These are phyloP conservation scores for Phortica magna DNA, from an alignment of 2,888 invertebrate genomes.

Conservation along the genomic window DNA sequence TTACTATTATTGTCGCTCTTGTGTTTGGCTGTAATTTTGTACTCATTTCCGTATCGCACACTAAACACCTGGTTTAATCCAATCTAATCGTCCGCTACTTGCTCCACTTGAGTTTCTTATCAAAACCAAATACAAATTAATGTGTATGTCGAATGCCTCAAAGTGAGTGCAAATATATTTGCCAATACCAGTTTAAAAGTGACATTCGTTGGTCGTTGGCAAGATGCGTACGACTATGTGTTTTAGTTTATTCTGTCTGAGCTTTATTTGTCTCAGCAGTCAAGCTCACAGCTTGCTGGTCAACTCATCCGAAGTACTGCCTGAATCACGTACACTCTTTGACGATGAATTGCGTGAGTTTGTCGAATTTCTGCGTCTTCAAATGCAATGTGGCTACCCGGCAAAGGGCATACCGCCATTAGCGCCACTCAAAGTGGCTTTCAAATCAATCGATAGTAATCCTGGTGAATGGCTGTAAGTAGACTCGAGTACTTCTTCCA, in stretches of 20 bases:
- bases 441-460: slow-evolving; percentile 47
- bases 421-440: slow-evolving; percentile 64
- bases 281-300: background rate
- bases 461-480: slow-evolving; percentile 54
- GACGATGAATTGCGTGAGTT: slow-evolving; percentile 71
- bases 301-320: slow-evolving; percentile 34
- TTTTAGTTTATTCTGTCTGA: slow-evolving; percentile 23
- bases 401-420: slow-evolving; percentile 64
- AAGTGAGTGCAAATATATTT: slow-evolving; percentile 40
- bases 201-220: slow-evolving; percentile 10
- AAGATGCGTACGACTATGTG: slow-evolving; percentile 51
- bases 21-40: slow-evolving; percentile 1
- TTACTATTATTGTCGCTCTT: background rate
- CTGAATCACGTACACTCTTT: slow-evolving; percentile 52
- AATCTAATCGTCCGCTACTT: slow-evolving; percentile 34
- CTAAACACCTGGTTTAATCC: slow-evolving; percentile 26
- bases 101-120: background rate
- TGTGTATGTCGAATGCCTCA: background rate
- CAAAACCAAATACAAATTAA: background rate
- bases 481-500: background rate
- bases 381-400: slow-evolving; percentile 74
- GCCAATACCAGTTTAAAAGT: slow-evolving; percentile 21
- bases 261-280: background rate
- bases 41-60: background rate
- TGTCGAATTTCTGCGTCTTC: slow-evolving; percentile 68